Base-by-base conservation (phyloP, 2,797 vertebrate species). In the Molossus molossus region DNA sequence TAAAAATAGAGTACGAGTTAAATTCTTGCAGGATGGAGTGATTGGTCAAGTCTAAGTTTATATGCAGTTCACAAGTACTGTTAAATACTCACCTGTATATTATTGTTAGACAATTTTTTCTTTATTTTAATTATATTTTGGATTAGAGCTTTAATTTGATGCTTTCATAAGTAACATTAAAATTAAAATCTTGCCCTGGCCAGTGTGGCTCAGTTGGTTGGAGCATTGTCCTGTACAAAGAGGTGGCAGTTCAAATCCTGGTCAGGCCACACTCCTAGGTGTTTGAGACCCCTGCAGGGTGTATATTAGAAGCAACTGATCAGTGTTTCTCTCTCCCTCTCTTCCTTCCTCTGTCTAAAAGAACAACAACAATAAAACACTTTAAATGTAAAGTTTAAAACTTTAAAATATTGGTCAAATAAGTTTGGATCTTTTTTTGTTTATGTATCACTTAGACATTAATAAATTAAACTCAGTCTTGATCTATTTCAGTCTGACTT, bases 161-260 rank as follows among this genome's bases (percentile, higher is more conserved):
- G 5, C 48, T 79, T 92, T 94, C 29, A 73, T 29, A 88, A 91
- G 65, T 82, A 80, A 76, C 33, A 55, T 58, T 96, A 87, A 96
- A 70, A 87, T 95, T 80, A 93, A 96, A 95, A 85, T 92, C 23
- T 77, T 69, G n/a, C 65, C 65, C n/a, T 69, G 65, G 65, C n/a
- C 1, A 4, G 9, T 69, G 65, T 69, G 65, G 33, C 65, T 69
- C 65, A 33, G 65, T 67, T 37, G n/a, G 65, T 69, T 69, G 17
- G 65, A 33, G n/a, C n/a, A 69, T 67, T 8, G 64, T 65, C 64
- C 64, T 15, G 9, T 18, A 67, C n/a, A 67, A 67, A 67, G 64
- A 65, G 29, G 14, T 65, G 27, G 65, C 33, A 17, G 33, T 67
- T 18, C 33, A 15, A 33, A 15, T 67, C n/a, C n/a, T 33, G 65